phyloP scores from a whole-genome alignment of 1,140 invertebrate genomes.

The Camponotus vicinus region DNA sequence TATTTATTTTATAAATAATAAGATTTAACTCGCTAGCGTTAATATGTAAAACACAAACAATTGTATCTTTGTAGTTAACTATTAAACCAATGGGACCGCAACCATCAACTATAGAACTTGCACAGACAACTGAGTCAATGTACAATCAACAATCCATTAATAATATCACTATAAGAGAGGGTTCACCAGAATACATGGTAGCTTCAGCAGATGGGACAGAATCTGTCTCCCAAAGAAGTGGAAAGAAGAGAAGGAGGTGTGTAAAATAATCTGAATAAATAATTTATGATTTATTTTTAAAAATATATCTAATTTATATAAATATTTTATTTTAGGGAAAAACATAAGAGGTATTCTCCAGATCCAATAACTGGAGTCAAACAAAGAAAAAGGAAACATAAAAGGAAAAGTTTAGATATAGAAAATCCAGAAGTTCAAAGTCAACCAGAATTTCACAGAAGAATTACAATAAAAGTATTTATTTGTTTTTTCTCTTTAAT shows the following conservation, averaged over 20 bases:
- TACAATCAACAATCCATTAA: constrained; percentile 78
- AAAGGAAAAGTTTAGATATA: constrained; percentile 90
- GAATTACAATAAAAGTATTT: constrained; percentile 92
- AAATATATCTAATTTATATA: constrained; percentile 26
- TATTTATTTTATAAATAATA: constrained; percentile 58
- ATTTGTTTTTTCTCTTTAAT: constrained; percentile 7
- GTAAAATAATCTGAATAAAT: background rate
- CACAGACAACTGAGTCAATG: constrained; percentile 72
- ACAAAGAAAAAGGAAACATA: constrained; percentile 85
- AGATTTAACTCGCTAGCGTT: background rate
- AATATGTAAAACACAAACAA: background rate
- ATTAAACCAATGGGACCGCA: constrained; percentile 83
- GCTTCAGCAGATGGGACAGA: constrained; percentile 82
- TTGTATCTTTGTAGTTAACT: constrained; percentile 77
- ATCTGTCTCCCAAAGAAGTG: constrained; percentile 81
- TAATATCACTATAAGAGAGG: constrained; percentile 80
- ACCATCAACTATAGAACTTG: constrained; percentile 72
- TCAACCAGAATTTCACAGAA: constrained; percentile 88
- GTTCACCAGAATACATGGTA: constrained; percentile 85
- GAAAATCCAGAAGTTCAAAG: constrained; percentile 87
- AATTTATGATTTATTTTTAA: background rate
- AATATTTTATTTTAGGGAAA: constrained; percentile 77
- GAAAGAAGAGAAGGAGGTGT: constrained; percentile 83
- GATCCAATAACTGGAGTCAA: constrained; percentile 85
- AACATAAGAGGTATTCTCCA: constrained; percentile 85